These are phyloP conservation scores for Eidolon dupreanum DNA, from an alignment of 2,797 vertebrate genomes.

Conservation along the genomic window DNA sequence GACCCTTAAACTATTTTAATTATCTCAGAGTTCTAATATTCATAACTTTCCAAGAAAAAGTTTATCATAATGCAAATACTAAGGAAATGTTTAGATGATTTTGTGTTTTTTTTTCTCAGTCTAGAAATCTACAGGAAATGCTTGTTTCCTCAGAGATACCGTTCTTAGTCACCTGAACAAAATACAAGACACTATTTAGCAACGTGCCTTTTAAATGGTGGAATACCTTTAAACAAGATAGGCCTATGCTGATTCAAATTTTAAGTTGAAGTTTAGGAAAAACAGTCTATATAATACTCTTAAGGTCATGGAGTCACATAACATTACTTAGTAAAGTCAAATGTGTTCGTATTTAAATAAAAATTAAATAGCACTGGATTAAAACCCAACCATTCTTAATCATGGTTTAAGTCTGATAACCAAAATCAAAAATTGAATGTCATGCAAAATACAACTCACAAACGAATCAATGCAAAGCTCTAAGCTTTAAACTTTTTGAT, in stretches of 20 bases:
- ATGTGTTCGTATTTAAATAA: slow-evolving; percentile 57
- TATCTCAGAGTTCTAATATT: slow-evolving; percentile 32
- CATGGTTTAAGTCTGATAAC: slow-evolving; percentile 70
- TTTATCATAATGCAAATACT: slow-evolving; percentile 30
- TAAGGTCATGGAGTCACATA: neutral
- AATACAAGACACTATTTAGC: slow-evolving; percentile 28
- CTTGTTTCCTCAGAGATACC: slow-evolving; percentile 29
- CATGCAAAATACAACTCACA: slow-evolving; percentile 51
- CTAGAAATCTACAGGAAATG: slow-evolving; percentile 35
- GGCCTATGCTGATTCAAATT: slow-evolving; percentile 24
- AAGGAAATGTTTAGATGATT: slow-evolving; percentile 36
- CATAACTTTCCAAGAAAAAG: neutral
- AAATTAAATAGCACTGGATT: slow-evolving; percentile 49
- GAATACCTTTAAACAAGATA: slow-evolving; percentile 46
- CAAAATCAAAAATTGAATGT: slow-evolving; percentile 58
- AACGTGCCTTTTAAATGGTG: slow-evolving; percentile 33
- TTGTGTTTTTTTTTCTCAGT: slow-evolving; percentile 43
- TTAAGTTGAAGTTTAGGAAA: slow-evolving; percentile 45
- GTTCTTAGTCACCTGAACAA: slow-evolving; percentile 34
- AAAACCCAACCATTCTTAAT: slow-evolving; percentile 77
- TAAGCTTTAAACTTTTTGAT: slow-evolving; percentile 85
- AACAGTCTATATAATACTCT: slow-evolving; percentile 18
- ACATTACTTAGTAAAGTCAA: slow-evolving; percentile 41
- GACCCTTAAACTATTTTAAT: slow-evolving; percentile 23
- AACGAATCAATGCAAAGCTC: slow-evolving; percentile 66